These are phyloP conservation scores for Ischnus inquisitorius DNA, from an alignment of 2,888 invertebrate genomes.

Conservation along the genomic window DNA sequence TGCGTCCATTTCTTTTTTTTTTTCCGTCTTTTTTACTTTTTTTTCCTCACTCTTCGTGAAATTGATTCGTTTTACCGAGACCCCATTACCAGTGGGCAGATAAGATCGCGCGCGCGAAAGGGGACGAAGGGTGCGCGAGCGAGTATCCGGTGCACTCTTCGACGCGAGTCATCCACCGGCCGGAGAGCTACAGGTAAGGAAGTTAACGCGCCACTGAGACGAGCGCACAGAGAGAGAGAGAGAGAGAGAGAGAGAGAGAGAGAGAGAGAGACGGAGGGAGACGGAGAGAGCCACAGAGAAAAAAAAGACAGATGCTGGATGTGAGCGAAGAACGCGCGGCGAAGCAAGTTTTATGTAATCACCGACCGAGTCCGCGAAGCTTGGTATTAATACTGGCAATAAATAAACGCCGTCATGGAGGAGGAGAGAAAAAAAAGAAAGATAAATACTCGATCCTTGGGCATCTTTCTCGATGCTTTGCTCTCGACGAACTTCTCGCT, in stretches of 20 bases:
- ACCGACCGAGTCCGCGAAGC: conserved; percentile 78
- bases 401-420: conserved; percentile 80
- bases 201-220: conserved; percentile 25
- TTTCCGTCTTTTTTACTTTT: not conserved
- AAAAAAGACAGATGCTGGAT: conserved; percentile 65
- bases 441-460: conserved; percentile 61
- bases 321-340: conserved; percentile 70
- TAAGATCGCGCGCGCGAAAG: conserved; percentile 61
- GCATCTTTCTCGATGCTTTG: conserved; percentile 64
- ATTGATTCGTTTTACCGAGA: conserved; percentile 73
- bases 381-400: conserved; percentile 82
- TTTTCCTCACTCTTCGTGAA: conserved; percentile 42
- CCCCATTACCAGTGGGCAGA: conserved; percentile 68
- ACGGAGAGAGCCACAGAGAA: conserved; percentile 21
- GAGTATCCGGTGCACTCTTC: conserved; percentile 46
- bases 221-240: conserved; percentile 59
- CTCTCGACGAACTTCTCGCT: conserved; percentile 28
- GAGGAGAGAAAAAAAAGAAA: conserved; percentile 28
- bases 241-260: conserved; percentile 59
- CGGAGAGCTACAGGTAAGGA: conserved; percentile 4
- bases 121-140: conserved; percentile 47
- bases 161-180: conserved; percentile 39
- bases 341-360: conserved; percentile 82
- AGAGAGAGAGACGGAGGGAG: conserved; percentile 58
- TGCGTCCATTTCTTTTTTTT: conserved; percentile 1